phyloP scores from a whole-genome alignment of 1,140 invertebrate species.

The Pseudomyrmex flavicornis region DNA sequence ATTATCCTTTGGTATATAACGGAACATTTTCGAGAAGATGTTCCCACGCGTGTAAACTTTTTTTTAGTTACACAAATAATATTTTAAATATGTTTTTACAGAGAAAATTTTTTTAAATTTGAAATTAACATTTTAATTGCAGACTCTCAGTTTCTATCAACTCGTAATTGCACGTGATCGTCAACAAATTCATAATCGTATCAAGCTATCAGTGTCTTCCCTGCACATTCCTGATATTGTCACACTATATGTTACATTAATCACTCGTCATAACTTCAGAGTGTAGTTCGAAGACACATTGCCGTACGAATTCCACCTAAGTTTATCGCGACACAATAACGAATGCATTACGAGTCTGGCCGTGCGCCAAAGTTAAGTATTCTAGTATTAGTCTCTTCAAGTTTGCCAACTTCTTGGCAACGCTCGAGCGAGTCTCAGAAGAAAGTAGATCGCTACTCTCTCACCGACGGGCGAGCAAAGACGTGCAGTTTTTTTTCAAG shows the following conservation, averaged over 20 bases:
- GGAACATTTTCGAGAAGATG: no score
- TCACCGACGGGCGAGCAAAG: not conserved
- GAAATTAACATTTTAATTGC: not conserved
- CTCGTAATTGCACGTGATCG: no score
- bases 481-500: slow-evolving; percentile 6
- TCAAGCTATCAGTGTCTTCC: not conserved
- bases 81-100: not conserved
- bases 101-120: no score
- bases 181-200: not conserved
- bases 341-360: not conserved
- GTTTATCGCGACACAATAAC: slow-evolving; percentile 13
- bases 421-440: not conserved
- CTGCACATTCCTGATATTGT: not conserved
- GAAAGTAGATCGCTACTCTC: slow-evolving; percentile 12
- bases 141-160: not conserved
- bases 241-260: not conserved
- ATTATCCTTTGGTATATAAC: not conserved
- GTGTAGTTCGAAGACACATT: slow-evolving; percentile 1
- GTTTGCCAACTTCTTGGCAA: slow-evolving; percentile 34
- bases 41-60: not conserved
- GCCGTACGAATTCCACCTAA: slow-evolving; percentile 6
- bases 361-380: slow-evolving; percentile 35
- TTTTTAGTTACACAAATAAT: not conserved
- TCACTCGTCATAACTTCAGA: slow-evolving; percentile 20
- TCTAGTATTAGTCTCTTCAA: slow-evolving; percentile 11